phyloP scores from a whole-genome alignment of 2,113 vertebrate genomes.

The Pelecanoides urinatrix region DNA sequence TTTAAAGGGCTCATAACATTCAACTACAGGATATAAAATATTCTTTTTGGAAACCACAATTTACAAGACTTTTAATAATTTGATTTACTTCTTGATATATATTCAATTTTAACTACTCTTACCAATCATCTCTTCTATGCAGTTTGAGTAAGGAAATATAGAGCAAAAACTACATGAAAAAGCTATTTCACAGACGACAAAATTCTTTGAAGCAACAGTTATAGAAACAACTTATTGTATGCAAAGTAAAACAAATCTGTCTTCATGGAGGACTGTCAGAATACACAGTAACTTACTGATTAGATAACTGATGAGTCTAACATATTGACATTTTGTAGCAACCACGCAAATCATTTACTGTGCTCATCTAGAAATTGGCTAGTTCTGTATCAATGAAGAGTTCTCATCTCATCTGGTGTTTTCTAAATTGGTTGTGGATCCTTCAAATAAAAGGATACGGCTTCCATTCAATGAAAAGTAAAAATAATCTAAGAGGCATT shows the following conservation, averaged over 20 bases:
- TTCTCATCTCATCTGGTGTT: constrained; percentile 23
- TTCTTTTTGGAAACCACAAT: neutral
- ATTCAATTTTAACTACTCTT: neutral
- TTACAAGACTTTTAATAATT: neutral
- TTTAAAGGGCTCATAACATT: neutral
- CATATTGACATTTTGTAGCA: constrained; percentile 26
- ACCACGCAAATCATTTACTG: constrained; percentile 27
- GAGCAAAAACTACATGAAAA: constrained; percentile 24
- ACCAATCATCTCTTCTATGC: neutral
- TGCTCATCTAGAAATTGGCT: constrained; percentile 11
- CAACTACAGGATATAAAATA: neutral
- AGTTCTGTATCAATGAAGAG: neutral
- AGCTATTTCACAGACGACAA: constrained; percentile 33
- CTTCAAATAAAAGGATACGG: neutral
- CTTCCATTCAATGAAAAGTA: neutral
- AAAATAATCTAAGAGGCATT: neutral
- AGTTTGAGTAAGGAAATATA: neutral
- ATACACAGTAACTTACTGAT: constrained; percentile 10
- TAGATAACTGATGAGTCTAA: constrained; percentile 5
- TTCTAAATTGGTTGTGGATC: constrained; percentile 29
- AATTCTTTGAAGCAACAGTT: constrained; percentile 17
- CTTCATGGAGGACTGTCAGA: constrained; percentile 19
- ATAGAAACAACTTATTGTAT: constrained; percentile 36
- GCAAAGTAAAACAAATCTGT: constrained; percentile 53
- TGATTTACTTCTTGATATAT: neutral